A percentile compares a stretch with the other conserved stretches of the same genome.
These are phyloP conservation scores for Hirtodrosophila confusa DNA, from an alignment of 2,888 invertebrate species.

Conservation along the genomic window DNA sequence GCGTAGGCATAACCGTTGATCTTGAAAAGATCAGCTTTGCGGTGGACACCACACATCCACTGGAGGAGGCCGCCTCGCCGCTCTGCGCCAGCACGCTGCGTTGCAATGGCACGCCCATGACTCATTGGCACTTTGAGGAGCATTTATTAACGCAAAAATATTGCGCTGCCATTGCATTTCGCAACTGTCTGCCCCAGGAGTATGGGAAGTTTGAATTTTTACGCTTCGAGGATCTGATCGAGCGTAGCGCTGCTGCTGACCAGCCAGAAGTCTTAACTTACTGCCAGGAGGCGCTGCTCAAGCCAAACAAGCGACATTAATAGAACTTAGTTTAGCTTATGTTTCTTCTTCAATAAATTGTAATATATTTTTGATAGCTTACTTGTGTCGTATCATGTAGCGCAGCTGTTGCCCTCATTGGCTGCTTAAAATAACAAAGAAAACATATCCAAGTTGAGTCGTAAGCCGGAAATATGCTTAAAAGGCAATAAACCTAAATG, in stretches of 20 bases:
- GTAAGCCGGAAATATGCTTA: slow-evolving; percentile 72
- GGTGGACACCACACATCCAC: slow-evolving; percentile 85
- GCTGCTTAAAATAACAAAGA: slow-evolving; percentile 30
- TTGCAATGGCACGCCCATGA: slow-evolving; percentile 86
- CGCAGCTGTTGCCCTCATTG: slow-evolving; percentile 45
- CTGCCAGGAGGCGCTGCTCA: slow-evolving; percentile 72
- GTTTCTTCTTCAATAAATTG: slow-evolving; percentile 52
- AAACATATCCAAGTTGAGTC: slow-evolving; percentile 26
- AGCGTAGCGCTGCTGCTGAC: slow-evolving; percentile 71
- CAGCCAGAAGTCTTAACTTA: slow-evolving; percentile 67
- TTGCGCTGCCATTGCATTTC: slow-evolving; percentile 90
- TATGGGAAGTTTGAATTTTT: slow-evolving; percentile 85
- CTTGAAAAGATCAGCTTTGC: slow-evolving; percentile 91
- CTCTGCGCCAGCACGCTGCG: slow-evolving; percentile 88
- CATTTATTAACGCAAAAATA: slow-evolving; percentile 90
- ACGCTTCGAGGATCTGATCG: slow-evolving; percentile 87
- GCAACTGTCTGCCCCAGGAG: slow-evolving; percentile 76
- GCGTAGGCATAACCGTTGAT: slow-evolving; percentile 92
- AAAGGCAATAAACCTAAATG: slow-evolving; percentile 72
- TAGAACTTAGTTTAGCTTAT: slow-evolving; percentile 19
- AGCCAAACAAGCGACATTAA: slow-evolving; percentile 68
- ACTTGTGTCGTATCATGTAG: slow-evolving; percentile 13
- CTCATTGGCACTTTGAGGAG: slow-evolving; percentile 93
- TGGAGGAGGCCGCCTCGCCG: slow-evolving; percentile 84
- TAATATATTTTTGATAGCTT: slow-evolving; percentile 24